Base-by-base conservation (phyloP, 2,888 invertebrate species). In the Trichogramma evanescens region DNA sequence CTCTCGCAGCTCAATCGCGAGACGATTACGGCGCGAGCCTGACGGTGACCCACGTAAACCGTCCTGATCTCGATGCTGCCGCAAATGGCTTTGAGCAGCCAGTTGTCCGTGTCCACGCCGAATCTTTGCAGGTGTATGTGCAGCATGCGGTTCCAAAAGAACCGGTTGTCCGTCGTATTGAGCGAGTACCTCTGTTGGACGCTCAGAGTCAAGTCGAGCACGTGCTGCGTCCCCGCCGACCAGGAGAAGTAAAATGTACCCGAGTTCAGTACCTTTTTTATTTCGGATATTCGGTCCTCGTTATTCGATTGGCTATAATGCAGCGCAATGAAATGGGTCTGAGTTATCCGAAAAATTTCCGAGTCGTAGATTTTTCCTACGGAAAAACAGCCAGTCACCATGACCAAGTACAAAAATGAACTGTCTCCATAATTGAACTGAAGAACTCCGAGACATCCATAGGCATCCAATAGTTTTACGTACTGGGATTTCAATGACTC, bases 161-260 rank as follows among this genome's bases (percentile, higher is more conserved):
- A 99, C 74, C 97, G 84, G 74, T 95, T 94, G 79, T 99, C 98
- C 51, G 95, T 89, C 67, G 83, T 84, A 10, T 82, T 84, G 7
- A 90, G 90, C 75, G 89, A 89, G 67, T 87, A 86, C 71, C 91
- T 86, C 68, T 94, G 85, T 81, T 98, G 98, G 56, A 94, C 92
- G 78, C 95, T 96, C 58, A 97, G 80, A 9, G 96, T 98, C 62
- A 99, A 85, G 82, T 99, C 98, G 74, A 95, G 87, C 53, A 87
- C 82, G 39, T 74, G 72, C 42, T 71, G 69, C 42, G 70, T 69
- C 7, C 82, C 81, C 49, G 81, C 77, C 49, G 85, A 85, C 89
- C 91, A 92, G 0, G 96, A 91, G 79, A 99, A 99, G 77, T 99
- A 99, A 79, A 98, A 98, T 45, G 95, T 96, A 8, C 98, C 98